Conservation (phyloP, 2,113 vertebrate genomes). For the Melanerpes aurifrons region DNA sequence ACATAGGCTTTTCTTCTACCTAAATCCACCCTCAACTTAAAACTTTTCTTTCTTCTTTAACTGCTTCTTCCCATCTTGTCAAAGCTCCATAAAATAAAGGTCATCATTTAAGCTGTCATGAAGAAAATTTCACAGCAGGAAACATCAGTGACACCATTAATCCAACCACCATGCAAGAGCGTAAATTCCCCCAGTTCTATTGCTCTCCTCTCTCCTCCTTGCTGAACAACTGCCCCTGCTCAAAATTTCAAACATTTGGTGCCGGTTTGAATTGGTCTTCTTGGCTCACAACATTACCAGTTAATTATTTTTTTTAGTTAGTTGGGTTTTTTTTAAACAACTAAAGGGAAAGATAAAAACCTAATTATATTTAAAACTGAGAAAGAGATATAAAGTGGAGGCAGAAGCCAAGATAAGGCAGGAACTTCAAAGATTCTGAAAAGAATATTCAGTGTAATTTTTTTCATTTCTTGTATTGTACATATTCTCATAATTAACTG, state of each 20-base stretch:
- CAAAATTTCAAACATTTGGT: background rate
- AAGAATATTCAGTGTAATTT: background rate
- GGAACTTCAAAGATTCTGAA: constrained; percentile 33
- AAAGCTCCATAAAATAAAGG: background rate
- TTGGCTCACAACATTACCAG: background rate
- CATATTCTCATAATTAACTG: background rate
- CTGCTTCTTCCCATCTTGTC: background rate
- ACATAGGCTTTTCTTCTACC: background rate
- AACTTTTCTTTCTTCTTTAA: background rate
- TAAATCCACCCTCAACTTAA: background rate
- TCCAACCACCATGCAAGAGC: background rate
- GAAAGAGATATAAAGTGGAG: background rate
- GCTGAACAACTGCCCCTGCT: background rate
- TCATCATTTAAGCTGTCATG: background rate
- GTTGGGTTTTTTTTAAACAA: background rate
- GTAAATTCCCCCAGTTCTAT: background rate
- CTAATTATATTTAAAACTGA: background rate
- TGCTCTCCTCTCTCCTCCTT: background rate
- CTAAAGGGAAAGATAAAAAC: constrained; percentile 19
- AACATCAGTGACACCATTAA: background rate
- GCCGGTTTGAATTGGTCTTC: background rate
- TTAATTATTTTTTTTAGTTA: background rate
- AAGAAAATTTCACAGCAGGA: background rate
- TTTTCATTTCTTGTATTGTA: background rate
- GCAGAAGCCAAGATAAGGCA: background rate